phyloP scores from a whole-genome alignment of 2,888 invertebrate species.

The Nycteola revayana region DNA sequence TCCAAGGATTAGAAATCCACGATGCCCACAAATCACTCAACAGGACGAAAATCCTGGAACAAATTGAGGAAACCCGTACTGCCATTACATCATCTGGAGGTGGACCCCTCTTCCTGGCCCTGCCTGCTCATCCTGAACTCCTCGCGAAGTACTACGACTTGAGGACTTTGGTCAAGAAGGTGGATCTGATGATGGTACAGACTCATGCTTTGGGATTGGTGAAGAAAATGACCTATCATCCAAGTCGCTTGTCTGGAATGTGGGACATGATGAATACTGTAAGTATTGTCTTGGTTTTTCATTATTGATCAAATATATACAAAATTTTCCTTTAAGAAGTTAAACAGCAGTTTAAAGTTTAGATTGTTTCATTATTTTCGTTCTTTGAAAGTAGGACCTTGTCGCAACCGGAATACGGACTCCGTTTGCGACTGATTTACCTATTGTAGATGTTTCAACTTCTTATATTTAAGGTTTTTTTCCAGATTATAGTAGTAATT shows the following conservation, averaged over 20 bases:
- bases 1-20: conserved; percentile 82
- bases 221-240: conserved; percentile 87
- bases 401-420: too few relatives aligned
- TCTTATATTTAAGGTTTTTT: too few relatives aligned
- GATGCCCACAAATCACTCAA: conserved; percentile 78
- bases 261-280: conserved; percentile 90
- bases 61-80: conserved; percentile 66
- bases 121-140: conserved; percentile 85
- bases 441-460: too few relatives aligned
- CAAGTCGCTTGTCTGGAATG: conserved; percentile 87
- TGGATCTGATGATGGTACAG: conserved; percentile 85
- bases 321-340: too few relatives aligned
- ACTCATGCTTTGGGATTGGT: conserved; percentile 85
- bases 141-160: conserved; percentile 88
- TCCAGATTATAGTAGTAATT: too few relatives aligned
- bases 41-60: conserved; percentile 72
- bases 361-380: too few relatives aligned
- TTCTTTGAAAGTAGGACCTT: too few relatives aligned
- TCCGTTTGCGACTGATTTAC: too few relatives aligned
- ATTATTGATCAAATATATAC: too few relatives aligned
- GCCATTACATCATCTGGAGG: conserved; percentile 71
- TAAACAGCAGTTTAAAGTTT: too few relatives aligned
- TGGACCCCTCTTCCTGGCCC: conserved; percentile 80
- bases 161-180: conserved; percentile 84
- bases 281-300: conserved; percentile 52